phyloP scores from a whole-genome alignment of 2,113 vertebrate species.

The Hyaena hyaena region DNA sequence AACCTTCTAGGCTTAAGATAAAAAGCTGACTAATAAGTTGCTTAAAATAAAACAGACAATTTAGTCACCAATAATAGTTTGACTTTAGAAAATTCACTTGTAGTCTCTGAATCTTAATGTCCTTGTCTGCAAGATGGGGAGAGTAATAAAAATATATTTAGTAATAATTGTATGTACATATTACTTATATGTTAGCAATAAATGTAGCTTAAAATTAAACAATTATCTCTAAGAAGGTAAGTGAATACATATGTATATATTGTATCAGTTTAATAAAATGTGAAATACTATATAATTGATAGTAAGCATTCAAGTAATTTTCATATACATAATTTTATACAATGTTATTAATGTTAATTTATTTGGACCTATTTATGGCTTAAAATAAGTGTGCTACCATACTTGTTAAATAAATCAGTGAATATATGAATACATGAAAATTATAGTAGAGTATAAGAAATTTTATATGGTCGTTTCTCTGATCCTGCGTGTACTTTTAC shows the following conservation, averaged over 20 bases:
- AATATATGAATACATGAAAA: slow-evolving; percentile 21
- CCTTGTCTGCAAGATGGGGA: neutral
- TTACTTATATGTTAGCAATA: neutral
- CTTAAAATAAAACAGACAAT: slow-evolving; percentile 44
- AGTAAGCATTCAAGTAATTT: neutral
- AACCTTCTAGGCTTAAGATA: neutral
- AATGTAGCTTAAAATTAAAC: neutral
- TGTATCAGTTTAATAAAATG: neutral
- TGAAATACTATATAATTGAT: neutral
- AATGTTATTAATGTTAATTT: neutral
- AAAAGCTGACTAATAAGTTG: neutral
- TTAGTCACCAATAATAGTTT: slow-evolving; percentile 38
- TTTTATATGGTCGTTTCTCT: neutral
- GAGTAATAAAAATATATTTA: neutral
- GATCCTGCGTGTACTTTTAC: neutral
- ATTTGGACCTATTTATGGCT: neutral
- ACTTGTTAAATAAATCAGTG: neutral
- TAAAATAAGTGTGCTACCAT: neutral
- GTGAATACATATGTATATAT: neutral
- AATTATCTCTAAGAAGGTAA: slow-evolving; percentile 22
- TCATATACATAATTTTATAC: neutral
- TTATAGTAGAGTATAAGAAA: neutral
- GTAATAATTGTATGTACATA: neutral
- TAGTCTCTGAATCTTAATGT: neutral
- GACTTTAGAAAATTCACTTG: slow-evolving; percentile 11